Evolutionary conservation across 2,888 invertebrate species (phyloP), one percentile per base, ranked within the genome.

Genomic region (Drosophila cracens): DNA sequence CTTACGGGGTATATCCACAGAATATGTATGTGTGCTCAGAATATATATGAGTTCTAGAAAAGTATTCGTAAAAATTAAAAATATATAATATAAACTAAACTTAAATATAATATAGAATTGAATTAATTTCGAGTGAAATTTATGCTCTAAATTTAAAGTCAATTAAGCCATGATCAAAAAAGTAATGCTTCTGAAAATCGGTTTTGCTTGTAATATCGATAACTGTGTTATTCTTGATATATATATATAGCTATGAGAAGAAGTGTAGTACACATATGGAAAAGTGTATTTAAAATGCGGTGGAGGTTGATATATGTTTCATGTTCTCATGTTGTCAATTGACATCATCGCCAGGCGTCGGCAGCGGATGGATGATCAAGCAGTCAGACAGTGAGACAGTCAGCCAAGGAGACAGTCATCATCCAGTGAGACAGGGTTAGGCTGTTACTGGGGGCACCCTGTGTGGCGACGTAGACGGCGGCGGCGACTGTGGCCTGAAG

Each of bases 321-420:
- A 25, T 68, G 34, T 40, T 29, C 40, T 36, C 34, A 16, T 49
- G 11, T 40, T 65, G 65, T 54, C 73, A 79, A 76, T 76, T 76
- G 76, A 67, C 72, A 73, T 33, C 54, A 67, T 59, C 72, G 67
- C 56, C 43, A 43, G 31, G 40, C 67, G 51, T 36, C 64, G 58
- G 40, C 48, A n/a, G 46, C 52, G 38, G 40, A n/a, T 57, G 31
- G 63, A 68, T 69, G 80, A 79, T 80, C 77, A 79, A 70, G 76
- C 68, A 66, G 76, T 63, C 65, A 73, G 48, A 10, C 71, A 60
- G 49, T 3, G 36, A 66, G 46, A 67, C 52, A 54, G 48, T 59
- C 46, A 59, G 48, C 11, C 40, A 66, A 52, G 36, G 51, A 67
- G 56, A 49, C 34, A 36, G 60, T 36, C 21, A 56, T 61, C 53